Evolutionary conservation across 2,888 invertebrate genomes (phyloP).

Genomic region (Agrochola circellaris): DNA sequence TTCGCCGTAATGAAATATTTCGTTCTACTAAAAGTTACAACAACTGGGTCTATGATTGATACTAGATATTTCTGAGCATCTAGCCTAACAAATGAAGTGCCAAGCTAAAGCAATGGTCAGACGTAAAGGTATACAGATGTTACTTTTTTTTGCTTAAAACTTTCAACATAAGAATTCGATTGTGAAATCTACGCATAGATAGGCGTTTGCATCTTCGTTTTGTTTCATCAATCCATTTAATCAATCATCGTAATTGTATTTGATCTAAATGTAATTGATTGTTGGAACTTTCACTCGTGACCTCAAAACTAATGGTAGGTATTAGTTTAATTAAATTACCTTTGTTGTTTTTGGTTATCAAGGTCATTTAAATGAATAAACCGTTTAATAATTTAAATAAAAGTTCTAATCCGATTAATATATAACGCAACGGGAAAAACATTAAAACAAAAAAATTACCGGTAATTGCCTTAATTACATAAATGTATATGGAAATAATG

Average conservation of each 20-base stretch:
- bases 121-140: not conserved
- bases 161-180: slow-evolving; percentile 44
- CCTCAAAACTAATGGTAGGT: slow-evolving; percentile 15
- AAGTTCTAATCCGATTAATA: not conserved
- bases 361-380: not conserved
- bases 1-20: slow-evolving; percentile 7
- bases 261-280: slow-evolving; percentile 44
- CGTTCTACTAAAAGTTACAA: slow-evolving; percentile 1
- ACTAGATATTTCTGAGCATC: not conserved
- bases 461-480: no score
- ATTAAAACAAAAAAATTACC: not conserved
- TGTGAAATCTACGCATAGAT: slow-evolving; percentile 33
- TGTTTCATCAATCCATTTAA: slow-evolving; percentile 47
- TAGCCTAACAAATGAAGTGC: slow-evolving; percentile 2
- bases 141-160: not conserved
- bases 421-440: no score
- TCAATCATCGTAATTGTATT: slow-evolving; percentile 56
- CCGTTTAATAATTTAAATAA: not conserved
- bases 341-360: slow-evolving; percentile 3
- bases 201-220: slow-evolving; percentile 30
- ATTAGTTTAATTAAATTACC: slow-evolving; percentile 13
- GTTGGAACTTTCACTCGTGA: slow-evolving; percentile 49
- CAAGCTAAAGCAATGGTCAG: not conserved
- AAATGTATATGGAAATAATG: no score
- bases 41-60: slow-evolving; percentile 8